Percentiles rank a stretch among this genome's conserved stretches.
Evolutionary conservation across 2,797 vertebrate genomes (phyloP).

Genomic region (Anniella stebbinsi): DNA sequence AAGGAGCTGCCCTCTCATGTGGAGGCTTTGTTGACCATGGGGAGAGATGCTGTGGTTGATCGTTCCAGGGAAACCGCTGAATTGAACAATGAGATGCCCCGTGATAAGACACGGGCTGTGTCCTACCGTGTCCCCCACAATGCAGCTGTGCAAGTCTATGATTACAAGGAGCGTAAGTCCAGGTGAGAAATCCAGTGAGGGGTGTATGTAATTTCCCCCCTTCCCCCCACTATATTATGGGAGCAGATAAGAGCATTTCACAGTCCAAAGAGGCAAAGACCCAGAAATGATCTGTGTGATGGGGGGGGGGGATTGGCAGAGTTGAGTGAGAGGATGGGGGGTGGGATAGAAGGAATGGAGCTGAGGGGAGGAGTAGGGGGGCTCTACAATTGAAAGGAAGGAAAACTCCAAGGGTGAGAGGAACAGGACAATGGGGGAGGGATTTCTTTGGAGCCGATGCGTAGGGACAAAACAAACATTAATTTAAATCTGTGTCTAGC

Average conservation of each 20-base stretch:
- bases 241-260: rapidly evolving
- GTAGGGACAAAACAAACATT: too few species aligned
- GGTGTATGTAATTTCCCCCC: neutral
- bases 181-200: slow-evolving; percentile 75
- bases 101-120: slow-evolving; percentile 82
- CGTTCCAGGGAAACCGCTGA: slow-evolving; percentile 71
- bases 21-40: slow-evolving; percentile 80
- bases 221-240: neutral
- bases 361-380: too few species aligned
- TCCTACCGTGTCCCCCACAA: slow-evolving; percentile 91
- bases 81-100: neutral
- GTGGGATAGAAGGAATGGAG: too few species aligned
- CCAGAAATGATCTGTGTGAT: neutral
- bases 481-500: too few species aligned
- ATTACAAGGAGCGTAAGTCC: slow-evolving; percentile 90
- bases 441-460: neutral
- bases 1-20: slow-evolving; percentile 87
- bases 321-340: too few species aligned
- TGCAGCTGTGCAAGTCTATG: slow-evolving; percentile 91
- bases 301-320: too few species aligned
- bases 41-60: slow-evolving; percentile 83
- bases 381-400: too few species aligned
- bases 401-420: too few species aligned
- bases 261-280: rapidly evolving
- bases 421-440: neutral